Base-by-base conservation (phyloP, 35 echinoderm and acorn worm genomes). In the Apostichopus parvimensis region DNA sequence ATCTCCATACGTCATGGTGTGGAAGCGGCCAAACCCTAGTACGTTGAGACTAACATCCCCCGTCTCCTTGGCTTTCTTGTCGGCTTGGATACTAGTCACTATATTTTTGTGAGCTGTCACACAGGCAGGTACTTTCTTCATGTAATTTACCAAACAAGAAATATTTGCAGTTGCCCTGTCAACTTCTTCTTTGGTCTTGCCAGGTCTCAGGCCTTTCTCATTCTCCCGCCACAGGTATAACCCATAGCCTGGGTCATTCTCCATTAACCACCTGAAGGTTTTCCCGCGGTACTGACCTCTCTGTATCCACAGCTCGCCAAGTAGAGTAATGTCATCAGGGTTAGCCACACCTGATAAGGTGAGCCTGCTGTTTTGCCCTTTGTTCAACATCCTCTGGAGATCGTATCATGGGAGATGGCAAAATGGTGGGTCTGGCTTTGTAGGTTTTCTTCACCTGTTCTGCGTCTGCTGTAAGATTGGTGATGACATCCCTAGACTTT, bases 231-330 rank as follows among this genome's bases (percentile, higher is more conserved):
- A 87, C 15, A 87, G 57, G 54, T 87, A 87, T 5, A 65, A 45
- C 3, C 53, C 84, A 87, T 70, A 87, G 5, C 84, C 84, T 61
- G 59, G 53, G 22, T 87, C 61, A 28, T 87, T 87, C 52, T 87
- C 60, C 3, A 87, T 9, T 9, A 87, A 8, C 57, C 84, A 87
- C 57, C 24, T 87, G 84, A 87, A 87, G 12, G 84, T 65, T 6
- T 23, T 17, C 11, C 64, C 18, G 25, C 8, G 6, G 57, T 87
- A 87, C 57, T 87, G 84, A 9, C 84, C 57, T 70, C 84, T 61
- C 52, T 87, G 84, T 14, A 87, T 59, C 6, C 9, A 21, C 15
- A 9, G 22, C 18, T 59, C 53, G 6, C 84, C 84, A 55, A 87
- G 8, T 22, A 87, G 20, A 87, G 84, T 87, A 6, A 87, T 28